phyloP scores from a whole-genome alignment of 2,888 invertebrate genomes.

The Trachelus iudaicus region DNA sequence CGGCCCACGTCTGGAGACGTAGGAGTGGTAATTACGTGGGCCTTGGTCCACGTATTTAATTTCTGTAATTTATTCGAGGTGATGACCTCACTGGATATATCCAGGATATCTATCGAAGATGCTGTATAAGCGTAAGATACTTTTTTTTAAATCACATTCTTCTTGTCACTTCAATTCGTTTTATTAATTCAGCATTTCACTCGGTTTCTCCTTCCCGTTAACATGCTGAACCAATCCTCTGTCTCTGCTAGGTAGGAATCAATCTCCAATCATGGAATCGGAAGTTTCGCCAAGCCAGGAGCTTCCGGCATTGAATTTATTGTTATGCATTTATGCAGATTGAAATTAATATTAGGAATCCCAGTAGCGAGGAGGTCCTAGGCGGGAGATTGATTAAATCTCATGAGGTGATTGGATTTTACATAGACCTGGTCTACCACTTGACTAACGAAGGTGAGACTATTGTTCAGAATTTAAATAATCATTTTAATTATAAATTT shows the following conservation, averaged over 20 bases:
- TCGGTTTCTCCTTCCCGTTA: background rate
- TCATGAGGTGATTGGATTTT: conserved; percentile 23
- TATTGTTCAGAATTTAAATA: background rate
- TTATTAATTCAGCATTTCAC: background rate
- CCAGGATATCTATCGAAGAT: background rate
- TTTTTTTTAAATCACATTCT: background rate
- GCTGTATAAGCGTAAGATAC: background rate
- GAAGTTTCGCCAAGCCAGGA: background rate
- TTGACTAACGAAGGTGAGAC: background rate
- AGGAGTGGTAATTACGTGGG: background rate
- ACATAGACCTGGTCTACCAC: background rate
- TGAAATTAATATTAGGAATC: conserved; percentile 32
- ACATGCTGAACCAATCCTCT: background rate
- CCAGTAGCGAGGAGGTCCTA: background rate
- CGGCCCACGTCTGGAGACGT: background rate
- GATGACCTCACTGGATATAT: background rate
- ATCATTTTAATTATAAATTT: background rate
- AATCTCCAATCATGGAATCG: background rate
- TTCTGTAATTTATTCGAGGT: background rate
- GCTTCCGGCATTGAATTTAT: conserved; percentile 25
- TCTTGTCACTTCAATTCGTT: background rate
- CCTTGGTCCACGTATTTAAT: background rate
- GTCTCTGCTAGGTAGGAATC: background rate
- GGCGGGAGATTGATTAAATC: conserved; percentile 23
- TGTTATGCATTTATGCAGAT: conserved; percentile 40